Evolutionary conservation across 2,888 invertebrate species (phyloP).

Genomic region (Ormyrus rosae): DNA sequence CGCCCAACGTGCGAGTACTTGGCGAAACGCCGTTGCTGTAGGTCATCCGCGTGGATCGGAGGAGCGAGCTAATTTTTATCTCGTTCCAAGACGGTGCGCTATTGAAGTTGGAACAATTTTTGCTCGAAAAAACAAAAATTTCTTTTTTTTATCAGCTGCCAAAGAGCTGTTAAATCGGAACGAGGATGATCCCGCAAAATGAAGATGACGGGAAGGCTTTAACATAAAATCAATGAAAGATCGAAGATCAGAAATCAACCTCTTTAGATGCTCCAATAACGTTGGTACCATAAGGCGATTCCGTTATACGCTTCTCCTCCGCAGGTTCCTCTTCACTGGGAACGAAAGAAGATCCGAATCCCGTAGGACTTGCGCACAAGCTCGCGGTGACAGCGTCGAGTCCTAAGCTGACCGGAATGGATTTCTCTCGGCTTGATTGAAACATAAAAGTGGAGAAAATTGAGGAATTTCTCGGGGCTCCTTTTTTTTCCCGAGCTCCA

Average conservation of each 20-base stretch:
- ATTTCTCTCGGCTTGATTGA: conserved; percentile 15
- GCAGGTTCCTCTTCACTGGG: conserved; percentile 1
- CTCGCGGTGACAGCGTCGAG: conserved; percentile 27
- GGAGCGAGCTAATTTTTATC: too few species aligned
- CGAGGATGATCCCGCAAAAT: too few species aligned
- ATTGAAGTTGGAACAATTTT: too few species aligned
- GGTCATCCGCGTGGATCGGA: too few species aligned
- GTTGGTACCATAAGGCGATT: background rate
- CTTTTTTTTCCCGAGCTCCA: too few species aligned
- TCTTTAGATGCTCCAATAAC: conserved; percentile 28
- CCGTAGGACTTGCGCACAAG: background rate
- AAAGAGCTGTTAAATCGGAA: too few species aligned
- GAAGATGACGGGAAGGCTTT: too few species aligned
- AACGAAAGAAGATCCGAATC: conserved; percentile 28
- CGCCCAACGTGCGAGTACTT: background rate
- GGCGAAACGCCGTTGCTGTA: too few species aligned
- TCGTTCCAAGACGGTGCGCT: too few species aligned
- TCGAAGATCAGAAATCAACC: conserved; percentile 41
- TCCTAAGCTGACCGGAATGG: conserved; percentile 30
- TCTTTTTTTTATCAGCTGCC: too few species aligned
- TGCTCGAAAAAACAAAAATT: too few species aligned
- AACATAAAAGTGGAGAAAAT: conserved; percentile 32
- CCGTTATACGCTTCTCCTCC: conserved; percentile 27
- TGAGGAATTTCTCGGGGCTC: background rate
- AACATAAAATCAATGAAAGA: background rate